Percentiles rank a stretch among this genome's conserved stretches.
phyloP scores from a whole-genome alignment of 2,888 invertebrate species.

The Pecten maximus region DNA sequence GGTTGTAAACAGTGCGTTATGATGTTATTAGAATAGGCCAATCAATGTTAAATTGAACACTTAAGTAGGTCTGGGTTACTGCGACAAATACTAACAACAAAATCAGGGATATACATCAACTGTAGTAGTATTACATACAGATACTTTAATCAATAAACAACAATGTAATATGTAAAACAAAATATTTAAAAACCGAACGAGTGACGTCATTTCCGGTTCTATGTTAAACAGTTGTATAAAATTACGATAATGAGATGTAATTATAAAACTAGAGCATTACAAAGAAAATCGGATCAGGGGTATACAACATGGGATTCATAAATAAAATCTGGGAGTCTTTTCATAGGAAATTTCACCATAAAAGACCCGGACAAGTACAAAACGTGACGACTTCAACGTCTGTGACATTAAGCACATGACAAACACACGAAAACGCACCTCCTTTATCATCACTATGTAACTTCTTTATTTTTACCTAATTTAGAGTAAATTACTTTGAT shows the following conservation, averaged over 20 bases:
- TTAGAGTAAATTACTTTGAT: too few relatives aligned
- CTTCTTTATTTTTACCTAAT: too few relatives aligned
- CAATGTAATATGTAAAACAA: slow-evolving; percentile 35
- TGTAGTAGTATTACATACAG: slow-evolving; percentile 13
- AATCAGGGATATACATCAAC: not conserved
- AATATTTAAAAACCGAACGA: not conserved
- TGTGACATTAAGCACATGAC: not conserved
- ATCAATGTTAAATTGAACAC: too few relatives aligned
- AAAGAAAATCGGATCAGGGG: not conserved
- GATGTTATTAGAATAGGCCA: too few relatives aligned
- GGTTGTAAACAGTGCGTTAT: too few relatives aligned
- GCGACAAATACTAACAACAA: not conserved
- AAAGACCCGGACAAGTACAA: not conserved
- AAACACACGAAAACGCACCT: not conserved
- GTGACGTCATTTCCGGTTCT: slow-evolving; percentile 4
- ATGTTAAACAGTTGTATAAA: not conserved
- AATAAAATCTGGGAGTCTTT: not conserved
- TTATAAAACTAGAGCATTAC: not conserved
- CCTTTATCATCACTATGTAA: not conserved
- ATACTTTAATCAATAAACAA: slow-evolving; percentile 33
- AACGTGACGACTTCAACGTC: not conserved
- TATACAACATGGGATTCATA: not conserved
- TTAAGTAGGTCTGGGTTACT: not conserved
- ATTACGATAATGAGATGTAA: not conserved
- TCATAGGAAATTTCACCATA: not conserved